Evolutionary conservation across 1,140 invertebrate species (phyloP), one percentile per base, ranked within the genome.

Genomic region (Caenorhabditis inopinata): DNA sequence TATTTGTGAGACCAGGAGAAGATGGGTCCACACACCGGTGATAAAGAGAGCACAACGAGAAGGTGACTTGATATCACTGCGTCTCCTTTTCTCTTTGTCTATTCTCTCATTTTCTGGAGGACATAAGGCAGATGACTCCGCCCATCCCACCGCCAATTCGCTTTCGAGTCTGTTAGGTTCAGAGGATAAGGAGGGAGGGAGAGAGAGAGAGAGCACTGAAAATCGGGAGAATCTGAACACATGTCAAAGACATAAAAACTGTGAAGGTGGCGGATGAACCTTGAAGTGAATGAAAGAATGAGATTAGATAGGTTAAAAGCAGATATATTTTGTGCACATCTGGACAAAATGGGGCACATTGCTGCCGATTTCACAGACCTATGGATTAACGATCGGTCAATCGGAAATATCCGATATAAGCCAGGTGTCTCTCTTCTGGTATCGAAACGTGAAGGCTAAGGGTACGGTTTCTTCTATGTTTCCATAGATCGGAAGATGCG

Each of bases 191-290:
- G 38, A 42, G 14, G 14, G 14, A 42, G 38, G 14, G 14, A 42
- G 14, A 42, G 38, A 51, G 11, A 21, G 32, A 68, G 29, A 68
- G 29, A 68, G 32, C 27, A 68, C n/a, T n/a, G 1, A 21, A 68
- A 68, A 29, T 2, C 2, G 12, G 38, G 58, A 68, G 58, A 68
- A 1, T 21, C 4, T 38, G 38, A 68, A 68, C 58, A 68, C 58
- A 68, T 68, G 58, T 68, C 58, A 12, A 38, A 68, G 32, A 68
- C 58, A 68, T 68, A 68, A 68, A 68, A 68, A 68, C 58, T n/a
- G 58, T 68, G 58, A 68, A 68, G 58, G 58, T 68, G 58, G 58
- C 32, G 25, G 32, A 42, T 12, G 23, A n/a, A n/a, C n/a, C n/a
- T n/a, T 18, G 32, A 68, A 68, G 3, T 9, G 4, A 29, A 12